Evolutionary conservation across 2,888 invertebrate species (phyloP).

Genomic region (Chalcis sispes): DNA sequence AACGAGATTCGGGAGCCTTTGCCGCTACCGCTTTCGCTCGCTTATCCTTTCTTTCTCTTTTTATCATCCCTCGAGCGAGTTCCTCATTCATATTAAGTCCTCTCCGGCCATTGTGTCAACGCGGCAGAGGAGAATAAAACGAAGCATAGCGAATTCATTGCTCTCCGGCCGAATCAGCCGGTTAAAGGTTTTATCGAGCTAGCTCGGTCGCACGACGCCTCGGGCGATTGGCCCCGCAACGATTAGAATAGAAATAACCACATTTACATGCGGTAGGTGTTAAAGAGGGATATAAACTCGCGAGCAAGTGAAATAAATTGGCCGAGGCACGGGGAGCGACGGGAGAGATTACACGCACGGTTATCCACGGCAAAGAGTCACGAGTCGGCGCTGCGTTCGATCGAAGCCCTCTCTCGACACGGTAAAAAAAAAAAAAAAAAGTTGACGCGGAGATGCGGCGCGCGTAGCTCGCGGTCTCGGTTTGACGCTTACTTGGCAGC

Average conservation of each 20-base stretch:
- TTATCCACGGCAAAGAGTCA: conserved; percentile 15
- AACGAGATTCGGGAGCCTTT: conserved; percentile 2
- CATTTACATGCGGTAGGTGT: conserved; percentile 32
- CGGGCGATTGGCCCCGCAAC: neutral
- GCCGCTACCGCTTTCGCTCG: neutral
- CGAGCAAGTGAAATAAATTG: conserved; percentile 24
- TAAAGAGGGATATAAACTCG: neutral
- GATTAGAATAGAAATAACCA: conserved; percentile 43
- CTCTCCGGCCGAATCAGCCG: conserved; percentile 24
- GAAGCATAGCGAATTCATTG: conserved; percentile 46
- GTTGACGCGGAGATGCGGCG: conserved; percentile 1
- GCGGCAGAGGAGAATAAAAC: conserved; percentile 24
- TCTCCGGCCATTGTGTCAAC: conserved; percentile 15
- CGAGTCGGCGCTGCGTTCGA: neutral
- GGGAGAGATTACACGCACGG: conserved; percentile 29
- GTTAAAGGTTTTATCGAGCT: conserved; percentile 32
- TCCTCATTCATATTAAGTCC: conserved; percentile 30
- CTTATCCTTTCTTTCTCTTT: conserved; percentile 1
- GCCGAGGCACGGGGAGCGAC: neutral
- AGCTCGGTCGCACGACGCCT: neutral
- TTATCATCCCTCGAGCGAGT: neutral
- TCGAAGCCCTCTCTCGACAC: neutral
- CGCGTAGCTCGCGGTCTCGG: neutral
- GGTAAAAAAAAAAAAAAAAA: too few species aligned
- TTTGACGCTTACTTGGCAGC: conserved; percentile 42